Conservation (phyloP, 2,797 vertebrate species). For the Clarias platycephalus region DNA sequence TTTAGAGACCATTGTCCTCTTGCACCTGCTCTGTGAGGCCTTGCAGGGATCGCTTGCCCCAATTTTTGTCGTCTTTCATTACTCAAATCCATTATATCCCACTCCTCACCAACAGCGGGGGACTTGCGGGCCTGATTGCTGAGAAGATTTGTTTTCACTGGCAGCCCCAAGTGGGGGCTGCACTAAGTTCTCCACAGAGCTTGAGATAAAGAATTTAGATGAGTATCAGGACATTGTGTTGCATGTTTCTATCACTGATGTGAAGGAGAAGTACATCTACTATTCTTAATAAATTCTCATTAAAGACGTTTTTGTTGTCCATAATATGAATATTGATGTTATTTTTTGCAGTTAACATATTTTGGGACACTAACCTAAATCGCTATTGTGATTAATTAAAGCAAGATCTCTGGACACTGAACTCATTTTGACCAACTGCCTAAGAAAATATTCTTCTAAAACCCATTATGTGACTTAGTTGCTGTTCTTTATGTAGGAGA, state of each 20-base stretch:
- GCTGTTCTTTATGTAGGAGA: neutral
- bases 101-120: constrained; percentile 51
- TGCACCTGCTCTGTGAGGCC: constrained; percentile 49
- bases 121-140: constrained; percentile 44
- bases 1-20: constrained; percentile 49
- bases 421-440: constrained; percentile 1
- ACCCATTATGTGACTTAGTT: neutral
- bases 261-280: constrained; percentile 26
- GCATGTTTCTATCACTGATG: constrained; percentile 35
- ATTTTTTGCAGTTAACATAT: constrained; percentile 20
- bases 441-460: neutral
- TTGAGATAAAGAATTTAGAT: constrained; percentile 46
- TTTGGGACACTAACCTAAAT: constrained; percentile 12
- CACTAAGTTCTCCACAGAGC: constrained; percentile 38
- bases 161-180: constrained; percentile 37
- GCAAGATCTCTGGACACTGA: neutral
- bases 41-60: constrained; percentile 35
- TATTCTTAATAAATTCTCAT: constrained; percentile 12
- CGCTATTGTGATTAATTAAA: constrained; percentile 9
- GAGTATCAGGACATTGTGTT: constrained; percentile 23
- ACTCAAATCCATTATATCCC: constrained; percentile 56
- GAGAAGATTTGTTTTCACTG: constrained; percentile 56
- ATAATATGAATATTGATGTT: constrained; percentile 26
- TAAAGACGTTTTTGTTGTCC: constrained; percentile 36
- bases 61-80: constrained; percentile 59